phyloP scores from a whole-genome alignment of 2,113 vertebrate species.

The Kryptolebias marmoratus region DNA sequence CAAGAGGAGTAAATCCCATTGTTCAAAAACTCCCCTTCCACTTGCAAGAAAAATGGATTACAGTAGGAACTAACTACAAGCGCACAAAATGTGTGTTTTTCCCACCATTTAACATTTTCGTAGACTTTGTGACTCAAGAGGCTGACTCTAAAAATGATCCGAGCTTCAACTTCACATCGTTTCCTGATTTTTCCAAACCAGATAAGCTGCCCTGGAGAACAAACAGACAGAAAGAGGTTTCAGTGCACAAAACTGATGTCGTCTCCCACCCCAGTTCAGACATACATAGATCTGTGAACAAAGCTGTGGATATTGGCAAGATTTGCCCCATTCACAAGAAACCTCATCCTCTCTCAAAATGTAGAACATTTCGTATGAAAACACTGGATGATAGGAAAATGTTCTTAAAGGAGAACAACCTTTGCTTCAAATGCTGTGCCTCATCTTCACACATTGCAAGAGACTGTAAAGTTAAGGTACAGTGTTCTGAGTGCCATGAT shows the following conservation, averaged over 20 bases:
- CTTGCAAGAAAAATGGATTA: background rate
- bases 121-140: background rate
- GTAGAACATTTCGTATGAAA: background rate
- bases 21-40: too few species aligned
- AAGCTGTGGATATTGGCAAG: background rate
- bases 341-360: background rate
- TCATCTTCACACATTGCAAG: slow-evolving; percentile 18
- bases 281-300: background rate
- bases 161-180: too few species aligned
- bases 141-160: background rate
- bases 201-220: too few species aligned
- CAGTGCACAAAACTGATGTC: background rate
- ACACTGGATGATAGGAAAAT: background rate
- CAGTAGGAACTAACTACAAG: background rate
- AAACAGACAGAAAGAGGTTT: background rate
- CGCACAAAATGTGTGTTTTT: background rate
- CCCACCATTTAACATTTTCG: background rate
- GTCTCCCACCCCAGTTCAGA: background rate
- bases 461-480: background rate
- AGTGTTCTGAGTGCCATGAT: too few species aligned
- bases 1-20: too few species aligned
- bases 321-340: background rate
- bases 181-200: too few species aligned
- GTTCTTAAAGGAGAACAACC: background rate
- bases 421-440: slow-evolving; percentile 33